Evolutionary conservation across 2,888 invertebrate genomes (phyloP).

Genomic region (Glyphotaelius pellucidus): DNA sequence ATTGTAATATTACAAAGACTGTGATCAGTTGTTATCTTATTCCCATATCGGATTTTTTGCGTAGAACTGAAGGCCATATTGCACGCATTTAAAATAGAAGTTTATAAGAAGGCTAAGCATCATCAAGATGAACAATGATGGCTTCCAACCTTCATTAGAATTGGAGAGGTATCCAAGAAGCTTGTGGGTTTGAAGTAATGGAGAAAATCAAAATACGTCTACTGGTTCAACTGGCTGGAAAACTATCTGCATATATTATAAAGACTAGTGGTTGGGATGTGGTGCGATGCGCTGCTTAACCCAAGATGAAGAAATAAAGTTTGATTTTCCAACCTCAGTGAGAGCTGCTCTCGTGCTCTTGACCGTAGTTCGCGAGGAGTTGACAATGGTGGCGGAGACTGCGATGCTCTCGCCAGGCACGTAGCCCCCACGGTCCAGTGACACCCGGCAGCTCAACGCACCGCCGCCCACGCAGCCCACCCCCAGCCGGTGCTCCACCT

Average conservation of each 20-base stretch:
- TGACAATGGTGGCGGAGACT: constrained; percentile 90
- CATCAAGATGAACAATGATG: neutral
- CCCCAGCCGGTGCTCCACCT: constrained; percentile 93
- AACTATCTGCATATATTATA: neutral
- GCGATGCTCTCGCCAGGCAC: constrained; percentile 96
- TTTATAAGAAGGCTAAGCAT: neutral
- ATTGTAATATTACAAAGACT: neutral
- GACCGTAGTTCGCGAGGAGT: constrained; percentile 91
- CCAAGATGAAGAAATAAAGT: neutral
- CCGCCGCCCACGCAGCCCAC: constrained; percentile 93
- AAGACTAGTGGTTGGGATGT: neutral
- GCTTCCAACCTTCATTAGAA: neutral
- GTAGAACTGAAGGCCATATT: neutral
- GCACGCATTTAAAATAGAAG: neutral
- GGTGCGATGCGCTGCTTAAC: neutral
- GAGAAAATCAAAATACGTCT: neutral
- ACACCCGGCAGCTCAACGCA: constrained; percentile 89
- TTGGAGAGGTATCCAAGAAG: neutral
- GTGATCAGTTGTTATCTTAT: neutral
- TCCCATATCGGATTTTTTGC: neutral
- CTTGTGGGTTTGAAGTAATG: neutral
- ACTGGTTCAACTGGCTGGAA: neutral
- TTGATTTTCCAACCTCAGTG: constrained; percentile 78
- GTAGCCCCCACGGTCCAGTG: constrained; percentile 94
- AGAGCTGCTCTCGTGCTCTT: constrained; percentile 91